Evolutionary conservation across 2,888 invertebrate species (phyloP).

Genomic region (Melieria omissa): DNA sequence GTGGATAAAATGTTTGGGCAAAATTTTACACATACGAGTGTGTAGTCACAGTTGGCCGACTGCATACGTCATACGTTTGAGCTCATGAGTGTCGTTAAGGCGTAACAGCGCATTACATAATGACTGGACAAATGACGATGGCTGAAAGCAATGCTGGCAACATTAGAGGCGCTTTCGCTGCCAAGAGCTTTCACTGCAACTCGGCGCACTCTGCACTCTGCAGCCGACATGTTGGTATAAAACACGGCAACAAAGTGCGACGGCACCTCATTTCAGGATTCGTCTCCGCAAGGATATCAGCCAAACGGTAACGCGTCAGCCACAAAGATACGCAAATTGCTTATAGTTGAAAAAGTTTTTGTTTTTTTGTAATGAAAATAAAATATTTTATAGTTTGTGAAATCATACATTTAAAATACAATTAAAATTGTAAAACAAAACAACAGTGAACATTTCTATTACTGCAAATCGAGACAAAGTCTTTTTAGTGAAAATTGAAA

Average conservation of each 20-base stretch:
- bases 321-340: background rate
- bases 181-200: constrained; percentile 20
- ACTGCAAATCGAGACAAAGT: background rate
- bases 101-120: no score
- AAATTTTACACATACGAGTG: no score
- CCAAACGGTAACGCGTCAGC: constrained; percentile 21
- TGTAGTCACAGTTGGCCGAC: no score
- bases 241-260: constrained; percentile 18
- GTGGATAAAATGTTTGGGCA: no score
- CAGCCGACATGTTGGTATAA: constrained; percentile 29
- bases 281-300: constrained; percentile 32
- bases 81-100: no score
- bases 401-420: background rate
- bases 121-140: no score
- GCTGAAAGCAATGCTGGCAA: no score
- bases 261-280: constrained; percentile 30
- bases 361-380: background rate
- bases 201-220: background rate
- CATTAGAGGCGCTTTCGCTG: no score
- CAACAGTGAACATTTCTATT: background rate
- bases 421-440: background rate
- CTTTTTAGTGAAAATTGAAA: background rate
- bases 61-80: no score
- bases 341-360: background rate
- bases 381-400: no score